Evolutionary conservation across 2,113 vertebrate species (phyloP), one percentile per base, ranked within the genome.

Genomic region (Pristiophorus japonicus): DNA sequence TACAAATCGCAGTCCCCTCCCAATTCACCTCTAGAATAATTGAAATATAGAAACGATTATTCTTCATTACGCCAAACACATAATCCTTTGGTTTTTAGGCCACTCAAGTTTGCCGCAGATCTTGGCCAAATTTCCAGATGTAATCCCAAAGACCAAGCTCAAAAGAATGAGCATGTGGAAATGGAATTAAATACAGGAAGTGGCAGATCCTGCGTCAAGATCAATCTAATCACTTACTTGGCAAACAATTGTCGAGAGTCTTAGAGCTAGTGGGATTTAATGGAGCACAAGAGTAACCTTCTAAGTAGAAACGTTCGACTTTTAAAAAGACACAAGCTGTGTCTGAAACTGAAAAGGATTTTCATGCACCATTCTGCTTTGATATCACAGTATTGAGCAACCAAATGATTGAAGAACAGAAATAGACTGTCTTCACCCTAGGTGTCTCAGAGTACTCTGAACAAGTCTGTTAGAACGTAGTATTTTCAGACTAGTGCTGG

Each of bases 141-240:
- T 11, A 30, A 94, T 67, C 42, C 42, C 42, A 94, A 70, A 70
- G 24, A 20, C 3, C n/a, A 47, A 94, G 38, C 92, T 30, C 12
- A 67, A 47, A 70, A 70, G 65, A 63, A 34, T 30, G 66, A 42
- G 38, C 51, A 27, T 47, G 4, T 18, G 65, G 66, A 5, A 4
- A 70, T 30, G 65, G 3, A 94, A 70, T 94, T 27, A 94, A 94
- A 94, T 51, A 51, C 45, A 73, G 93, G 45, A 94, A 70, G 45
- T 47, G 93, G 24, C 27, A 70, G 73, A 70, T 30, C 18, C 93
- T 70, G 10, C 4, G 45, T 47, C 63, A 94, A 38, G 34, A 94
- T 94, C 65, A 70, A 94, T 94, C 42, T 94, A 45, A 67, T 94
- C 92, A 45, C 92, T 94, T 42, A 94, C 51, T 94, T 67, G n/a